These are phyloP conservation scores for Pantherophis guttatus DNA, from an alignment of 2,113 vertebrate species.

Conservation along the genomic window DNA sequence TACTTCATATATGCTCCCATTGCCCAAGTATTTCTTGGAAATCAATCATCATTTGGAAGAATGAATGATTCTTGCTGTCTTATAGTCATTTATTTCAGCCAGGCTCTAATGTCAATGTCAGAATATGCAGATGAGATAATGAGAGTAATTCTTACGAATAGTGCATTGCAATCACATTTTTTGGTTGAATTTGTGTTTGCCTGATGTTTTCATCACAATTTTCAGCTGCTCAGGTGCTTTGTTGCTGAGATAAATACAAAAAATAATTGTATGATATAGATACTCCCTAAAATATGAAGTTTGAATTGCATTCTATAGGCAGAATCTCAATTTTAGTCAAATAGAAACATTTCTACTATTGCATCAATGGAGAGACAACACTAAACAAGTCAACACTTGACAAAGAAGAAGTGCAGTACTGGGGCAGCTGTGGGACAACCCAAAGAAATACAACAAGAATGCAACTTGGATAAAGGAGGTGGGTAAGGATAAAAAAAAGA, in stretches of 20 bases:
- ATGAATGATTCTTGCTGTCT: neutral
- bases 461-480: too few species aligned
- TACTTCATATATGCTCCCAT: too few species aligned
- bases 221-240: neutral
- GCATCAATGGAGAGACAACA: too few species aligned
- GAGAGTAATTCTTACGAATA: rapidly evolving
- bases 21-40: neutral
- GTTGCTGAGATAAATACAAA: neutral
- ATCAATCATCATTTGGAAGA: slow-evolving; percentile 7
- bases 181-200: neutral
- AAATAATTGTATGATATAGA: neutral
- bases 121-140: neutral
- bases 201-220: neutral
- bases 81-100: neutral
- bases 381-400: too few species aligned
- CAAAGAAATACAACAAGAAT: too few species aligned
- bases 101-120: slow-evolving; percentile 1
- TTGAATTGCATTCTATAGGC: too few species aligned
- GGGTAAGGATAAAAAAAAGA: too few species aligned
- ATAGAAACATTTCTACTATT: too few species aligned
- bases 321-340: too few species aligned
- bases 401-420: too few species aligned
- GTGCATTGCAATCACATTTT: neutral
- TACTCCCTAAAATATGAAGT: neutral
- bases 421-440: too few species aligned